Base-by-base conservation (phyloP, 2,797 vertebrate species). In the Heteromormyrus szaboi region DNA sequence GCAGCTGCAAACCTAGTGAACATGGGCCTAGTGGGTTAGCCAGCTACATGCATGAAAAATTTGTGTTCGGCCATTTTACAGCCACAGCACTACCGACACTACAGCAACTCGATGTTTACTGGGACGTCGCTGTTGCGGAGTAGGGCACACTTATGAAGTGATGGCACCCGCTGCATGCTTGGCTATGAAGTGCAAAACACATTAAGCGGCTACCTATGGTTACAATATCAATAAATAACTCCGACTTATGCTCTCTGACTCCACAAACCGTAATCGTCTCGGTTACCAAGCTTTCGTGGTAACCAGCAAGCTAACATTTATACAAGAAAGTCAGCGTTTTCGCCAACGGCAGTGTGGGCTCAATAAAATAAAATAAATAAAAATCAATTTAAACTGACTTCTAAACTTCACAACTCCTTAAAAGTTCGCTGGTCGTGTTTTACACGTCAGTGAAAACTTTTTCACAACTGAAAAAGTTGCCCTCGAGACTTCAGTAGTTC, bases 51-150 rank as follows among this genome's bases (percentile, higher is more conserved):
- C 89, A 89, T 91, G 91, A 89, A 91, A 91, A 92, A 85, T 91
- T 90, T 90, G 93, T 94, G 95, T 95, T 94, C 97, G 95, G 97
- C 97, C 97, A 98, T 98, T 97, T 98, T 97, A 96, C 94, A 95
- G 94, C 96, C 95, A 94, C 94, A 94, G 93, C 94, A 95, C 90
- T 88, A 89, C 90, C 88, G 89, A 56, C 85, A 41, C 85, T 56
- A 29, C 53, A 37, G 14, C 81, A 46, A 25, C 46, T 84, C 46
- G 41, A 48, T 50, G 81, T 84, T 22, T 48, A 50, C 19, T 14
- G 48, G 81, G 17, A 25, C 81, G 81, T 50, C 81, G 81, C 81
- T 85, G 48, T 29, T 25, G 81, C 46, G 44, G 46, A 85, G 22
- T 5, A 50, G 1, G 46, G 48, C 81, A 29, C 44, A 2, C 81